These are phyloP conservation scores for Amphipyra berbera DNA, from an alignment of 2,888 invertebrate species.

Conservation along the genomic window DNA sequence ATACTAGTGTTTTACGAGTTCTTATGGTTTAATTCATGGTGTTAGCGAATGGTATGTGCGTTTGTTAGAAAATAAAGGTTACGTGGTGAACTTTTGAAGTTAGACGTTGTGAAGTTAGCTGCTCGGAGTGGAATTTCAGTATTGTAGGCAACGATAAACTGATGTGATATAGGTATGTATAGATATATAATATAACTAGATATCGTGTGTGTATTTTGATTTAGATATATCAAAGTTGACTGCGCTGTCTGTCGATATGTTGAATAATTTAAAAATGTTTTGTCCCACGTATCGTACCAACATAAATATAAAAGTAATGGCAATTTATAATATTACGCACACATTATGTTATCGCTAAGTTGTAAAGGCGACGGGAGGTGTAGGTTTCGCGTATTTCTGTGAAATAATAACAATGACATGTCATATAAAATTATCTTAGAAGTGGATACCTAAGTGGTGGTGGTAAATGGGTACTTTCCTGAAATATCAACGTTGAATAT, in stretches of 20 bases:
- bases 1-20: neutral
- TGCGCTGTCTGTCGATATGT: slow-evolving; percentile 10
- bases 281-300: neutral
- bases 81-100: slow-evolving; percentile 39
- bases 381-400: too few species aligned
- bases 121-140: slow-evolving; percentile 28
- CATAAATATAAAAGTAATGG: neutral
- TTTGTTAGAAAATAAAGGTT: slow-evolving; percentile 39
- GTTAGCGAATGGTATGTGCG: slow-evolving; percentile 18
- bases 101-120: slow-evolving; percentile 45
- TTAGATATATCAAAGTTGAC: neutral
- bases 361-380: too few species aligned
- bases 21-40: slow-evolving; percentile 13
- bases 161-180: slow-evolving; percentile 38
- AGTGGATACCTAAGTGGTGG: too few species aligned
- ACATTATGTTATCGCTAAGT: too few species aligned
- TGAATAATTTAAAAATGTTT: too few species aligned
- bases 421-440: too few species aligned
- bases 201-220: slow-evolving; percentile 11
- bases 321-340: too few species aligned
- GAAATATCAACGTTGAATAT: too few species aligned
- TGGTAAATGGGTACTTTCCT: too few species aligned
- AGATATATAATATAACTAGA: neutral
- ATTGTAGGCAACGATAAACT: slow-evolving; percentile 21
- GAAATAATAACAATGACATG: too few species aligned